Percentiles rank a stretch among this genome's conserved stretches.
Evolutionary conservation across 35 echinoderm and acorn worm genomes (phyloP).

Genomic region (Holothuria glaberrima): DNA sequence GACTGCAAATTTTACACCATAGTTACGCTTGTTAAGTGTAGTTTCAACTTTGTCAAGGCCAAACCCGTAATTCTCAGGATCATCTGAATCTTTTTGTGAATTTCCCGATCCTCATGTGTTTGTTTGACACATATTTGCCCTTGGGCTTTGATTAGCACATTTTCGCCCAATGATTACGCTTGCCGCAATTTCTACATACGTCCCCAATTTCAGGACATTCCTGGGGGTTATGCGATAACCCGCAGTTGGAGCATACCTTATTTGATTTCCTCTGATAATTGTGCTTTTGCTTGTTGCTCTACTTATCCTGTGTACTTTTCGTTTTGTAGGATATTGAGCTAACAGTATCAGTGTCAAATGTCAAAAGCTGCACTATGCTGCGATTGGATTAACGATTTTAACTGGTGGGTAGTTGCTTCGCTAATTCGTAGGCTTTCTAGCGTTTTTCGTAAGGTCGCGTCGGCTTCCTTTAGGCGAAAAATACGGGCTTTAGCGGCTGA

Average conservation of each 20-base stretch:
- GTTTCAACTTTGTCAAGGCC: slow-evolving; percentile 8
- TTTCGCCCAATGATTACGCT: too few species aligned
- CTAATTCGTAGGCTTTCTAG: slow-evolving; percentile 44
- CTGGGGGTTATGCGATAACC: too few species aligned
- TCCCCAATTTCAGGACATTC: too few species aligned
- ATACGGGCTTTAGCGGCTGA: slow-evolving; percentile 55
- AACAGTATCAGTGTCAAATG: slow-evolving; percentile 4
- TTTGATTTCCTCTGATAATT: too few species aligned
- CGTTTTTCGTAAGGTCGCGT: slow-evolving; percentile 4
- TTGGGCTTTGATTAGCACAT: too few species aligned
- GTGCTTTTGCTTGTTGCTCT: too few species aligned
- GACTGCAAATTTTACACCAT: slow-evolving; percentile 43
- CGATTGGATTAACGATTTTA: slow-evolving; percentile 34
- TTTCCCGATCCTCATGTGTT: slow-evolving; percentile 21
- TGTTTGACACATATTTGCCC: too few species aligned
- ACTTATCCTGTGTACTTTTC: too few species aligned
- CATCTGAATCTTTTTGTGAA: not conserved
- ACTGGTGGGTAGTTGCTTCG: slow-evolving; percentile 36
- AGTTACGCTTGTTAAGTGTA: not conserved
- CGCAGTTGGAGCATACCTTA: too few species aligned
- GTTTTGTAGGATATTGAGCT: too few species aligned
- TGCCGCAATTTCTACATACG: too few species aligned
- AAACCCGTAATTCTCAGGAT: slow-evolving; percentile 8
- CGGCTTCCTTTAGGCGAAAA: slow-evolving; percentile 33
- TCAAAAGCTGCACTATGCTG: not conserved